Evolutionary conservation across 1,140 invertebrate genomes (phyloP).

Genomic region (Helicoverpa zea): DNA sequence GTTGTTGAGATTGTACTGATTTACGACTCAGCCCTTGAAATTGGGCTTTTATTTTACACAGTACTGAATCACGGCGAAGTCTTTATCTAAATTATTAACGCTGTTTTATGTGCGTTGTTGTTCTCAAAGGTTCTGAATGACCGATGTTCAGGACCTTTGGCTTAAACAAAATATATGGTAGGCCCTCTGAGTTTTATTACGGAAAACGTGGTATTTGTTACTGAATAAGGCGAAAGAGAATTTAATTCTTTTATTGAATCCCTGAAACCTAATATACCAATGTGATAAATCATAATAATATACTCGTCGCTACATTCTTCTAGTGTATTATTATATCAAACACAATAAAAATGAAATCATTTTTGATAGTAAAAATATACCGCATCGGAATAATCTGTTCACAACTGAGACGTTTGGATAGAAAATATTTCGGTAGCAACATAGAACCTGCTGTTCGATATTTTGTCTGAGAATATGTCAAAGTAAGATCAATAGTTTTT

Average conservation of each 20-base stretch:
- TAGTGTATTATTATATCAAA: too few species aligned
- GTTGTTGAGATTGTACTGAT: conserved; percentile 61
- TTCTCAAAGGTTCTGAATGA: conserved; percentile 36
- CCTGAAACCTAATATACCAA: too few species aligned
- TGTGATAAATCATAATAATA: too few species aligned
- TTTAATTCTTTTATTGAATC: too few species aligned
- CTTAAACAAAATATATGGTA: conserved; percentile 23
- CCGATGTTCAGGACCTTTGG: background rate
- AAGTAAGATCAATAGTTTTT: conserved; percentile 10
- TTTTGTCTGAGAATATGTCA: background rate
- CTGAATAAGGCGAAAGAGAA: background rate
- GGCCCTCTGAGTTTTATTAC: background rate
- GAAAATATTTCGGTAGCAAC: background rate
- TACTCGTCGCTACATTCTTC: too few species aligned
- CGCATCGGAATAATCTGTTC: background rate
- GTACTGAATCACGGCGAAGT: conserved; percentile 22
- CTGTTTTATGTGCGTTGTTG: conserved; percentile 47
- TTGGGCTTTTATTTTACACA: conserved; percentile 55
- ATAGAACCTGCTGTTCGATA: conserved; percentile 3
- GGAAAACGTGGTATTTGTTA: background rate
- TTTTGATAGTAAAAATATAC: background rate
- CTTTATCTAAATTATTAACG: conserved; percentile 50
- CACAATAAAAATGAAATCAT: background rate
- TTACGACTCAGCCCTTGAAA: conserved; percentile 59
- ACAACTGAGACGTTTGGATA: background rate